Conservation (phyloP, 2,888 invertebrate species). For the Eupithecia insigniata region DNA sequence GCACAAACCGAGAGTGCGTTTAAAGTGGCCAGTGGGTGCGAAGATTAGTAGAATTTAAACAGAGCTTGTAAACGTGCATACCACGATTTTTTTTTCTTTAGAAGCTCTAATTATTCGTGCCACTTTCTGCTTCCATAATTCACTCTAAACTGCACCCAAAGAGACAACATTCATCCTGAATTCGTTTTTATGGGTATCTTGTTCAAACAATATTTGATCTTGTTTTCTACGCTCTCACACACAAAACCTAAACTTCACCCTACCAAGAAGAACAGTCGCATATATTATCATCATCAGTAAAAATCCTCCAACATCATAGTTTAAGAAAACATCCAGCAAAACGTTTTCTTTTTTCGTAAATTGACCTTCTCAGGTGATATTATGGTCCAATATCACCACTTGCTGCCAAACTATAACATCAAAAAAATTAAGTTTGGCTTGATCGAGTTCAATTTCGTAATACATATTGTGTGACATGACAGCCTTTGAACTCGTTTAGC, state of each 20-base stretch:
- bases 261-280: constrained; percentile 1
- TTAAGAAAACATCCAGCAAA: not conserved
- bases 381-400: too few species aligned
- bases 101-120: not conserved
- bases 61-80: too few species aligned
- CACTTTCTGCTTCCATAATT: not conserved
- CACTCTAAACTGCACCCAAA: not conserved
- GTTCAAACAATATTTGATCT: not conserved
- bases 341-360: not conserved
- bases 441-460: too few species aligned
- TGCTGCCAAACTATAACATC: too few species aligned
- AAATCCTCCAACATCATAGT: not conserved
- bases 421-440: too few species aligned
- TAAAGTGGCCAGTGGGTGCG: not conserved
- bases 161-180: not conserved
- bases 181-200: not conserved
- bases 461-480: too few species aligned
- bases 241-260: not conserved
- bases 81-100: not conserved
- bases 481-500: too few species aligned
- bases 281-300: not conserved
- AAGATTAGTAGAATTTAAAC: not conserved
- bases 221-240: not conserved
- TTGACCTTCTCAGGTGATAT: not conserved
- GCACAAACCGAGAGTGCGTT: not conserved